Conservation (phyloP, 1,140 invertebrate genomes). For the Anoplolepis gracilipes region DNA sequence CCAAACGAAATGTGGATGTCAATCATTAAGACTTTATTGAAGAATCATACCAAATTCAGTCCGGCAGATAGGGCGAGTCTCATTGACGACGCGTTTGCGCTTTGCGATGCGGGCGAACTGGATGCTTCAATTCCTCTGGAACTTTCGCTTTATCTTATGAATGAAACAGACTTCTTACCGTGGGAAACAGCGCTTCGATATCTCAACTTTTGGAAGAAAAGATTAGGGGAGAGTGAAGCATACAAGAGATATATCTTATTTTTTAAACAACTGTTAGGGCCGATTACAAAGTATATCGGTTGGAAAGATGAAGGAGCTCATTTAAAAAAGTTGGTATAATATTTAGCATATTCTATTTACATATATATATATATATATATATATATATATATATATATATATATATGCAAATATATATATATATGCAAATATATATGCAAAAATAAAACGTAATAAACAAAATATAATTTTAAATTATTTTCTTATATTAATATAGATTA, state of each 20-base stretch:
- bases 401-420: too few relatives aligned
- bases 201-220: slow-evolving; percentile 89
- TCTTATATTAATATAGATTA: slow-evolving; percentile 80
- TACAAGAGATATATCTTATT: slow-evolving; percentile 89
- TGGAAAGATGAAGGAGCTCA: slow-evolving; percentile 90
- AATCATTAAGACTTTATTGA: slow-evolving; percentile 89
- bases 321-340: slow-evolving; percentile 87
- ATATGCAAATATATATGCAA: too few relatives aligned
- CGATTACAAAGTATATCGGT: slow-evolving; percentile 88
- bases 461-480: slow-evolving; percentile 7
- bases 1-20: slow-evolving; percentile 91
- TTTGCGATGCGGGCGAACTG: slow-evolving; percentile 91
- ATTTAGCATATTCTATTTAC: not conserved
- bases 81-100: slow-evolving; percentile 92
- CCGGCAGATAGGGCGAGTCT: slow-evolving; percentile 91
- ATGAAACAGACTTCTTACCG: slow-evolving; percentile 91
- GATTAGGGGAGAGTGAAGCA: slow-evolving; percentile 89
- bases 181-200: slow-evolving; percentile 91
- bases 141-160: slow-evolving; percentile 89
- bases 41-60: slow-evolving; percentile 89
- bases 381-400: too few relatives aligned
- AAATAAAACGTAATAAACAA: not conserved
- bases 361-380: too few relatives aligned
- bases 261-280: slow-evolving; percentile 87
- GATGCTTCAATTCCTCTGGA: slow-evolving; percentile 90